Base-by-base conservation (phyloP, 2,888 invertebrate genomes). In the Ganaspis brasiliensis region DNA sequence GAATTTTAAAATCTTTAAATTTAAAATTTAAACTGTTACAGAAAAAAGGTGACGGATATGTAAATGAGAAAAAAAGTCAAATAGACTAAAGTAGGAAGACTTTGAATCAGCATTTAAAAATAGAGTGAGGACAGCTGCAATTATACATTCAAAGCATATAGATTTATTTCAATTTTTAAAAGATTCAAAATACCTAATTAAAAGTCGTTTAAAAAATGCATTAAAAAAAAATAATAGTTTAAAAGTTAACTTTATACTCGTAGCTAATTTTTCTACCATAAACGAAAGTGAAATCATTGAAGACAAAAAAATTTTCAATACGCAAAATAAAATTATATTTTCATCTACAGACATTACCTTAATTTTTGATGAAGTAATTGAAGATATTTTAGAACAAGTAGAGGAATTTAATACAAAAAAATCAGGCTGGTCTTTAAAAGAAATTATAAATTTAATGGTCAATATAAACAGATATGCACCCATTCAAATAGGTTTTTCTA, bases 171-270 rank as follows among this genome's bases (percentile, higher is more conserved):
- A 1, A 49, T 49, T 49, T 49, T n/a, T 49, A n/a, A 1, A 49
- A n/a, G 49, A 49, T n/a, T 49, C 49, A 16, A 49, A n/a, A n/a
- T 49, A 14, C 6, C 16, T 49, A 49, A 49, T 49, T 49, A 49
- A 49, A 49, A n/a, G n/a, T 49, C 49, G 49, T n/a, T 49, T 49
- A 49, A 49, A 49, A 49, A 49, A 49, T 49, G 14, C 49, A n/a
- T 49, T 49, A 16, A 49, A 49, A 49, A 9, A 49, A 49, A 49
- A 49, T n/a, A 49, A 16, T n/a, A 16, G 49, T n/a, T 49, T 49
- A 49, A n/a, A n/a, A n/a, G n/a, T n/a, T n/a, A n/a, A n/a, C n/a
- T n/a, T n/a, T n/a, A n/a, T n/a, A n/a, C n/a, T n/a, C n/a, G n/a
- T n/a, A n/a, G n/a, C n/a, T n/a, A n/a, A n/a, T n/a, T n/a, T n/a